These are phyloP conservation scores for Channa argus DNA, from an alignment of 2,113 vertebrate species.

Conservation along the genomic window DNA sequence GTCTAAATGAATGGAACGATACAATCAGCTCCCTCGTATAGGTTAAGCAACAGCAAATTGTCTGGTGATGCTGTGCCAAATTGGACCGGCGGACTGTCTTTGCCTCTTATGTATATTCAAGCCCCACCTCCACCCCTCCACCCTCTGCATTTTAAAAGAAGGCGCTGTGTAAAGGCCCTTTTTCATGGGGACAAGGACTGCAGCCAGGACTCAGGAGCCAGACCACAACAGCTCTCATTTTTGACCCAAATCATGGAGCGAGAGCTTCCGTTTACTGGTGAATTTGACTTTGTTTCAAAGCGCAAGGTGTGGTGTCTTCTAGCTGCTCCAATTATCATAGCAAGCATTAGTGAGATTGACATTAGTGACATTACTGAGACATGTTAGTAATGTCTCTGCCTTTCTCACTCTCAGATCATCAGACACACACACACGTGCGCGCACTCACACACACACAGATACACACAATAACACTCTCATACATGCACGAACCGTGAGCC, in stretches of 20 bases:
- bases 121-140: conserved; percentile 79
- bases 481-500: conserved; percentile 24
- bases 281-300: conserved; percentile 42
- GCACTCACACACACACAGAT: conserved; percentile 1
- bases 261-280: conserved; percentile 59
- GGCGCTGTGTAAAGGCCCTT: conserved; percentile 73
- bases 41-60: conserved; percentile 64
- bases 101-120: conserved; percentile 79
- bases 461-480: conserved; percentile 22
- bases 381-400: conserved; percentile 1
- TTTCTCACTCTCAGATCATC: background rate
- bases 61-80: conserved; percentile 73
- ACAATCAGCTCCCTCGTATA: conserved; percentile 54
- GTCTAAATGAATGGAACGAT: conserved; percentile 31
- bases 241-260: conserved; percentile 69
- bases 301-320: background rate
- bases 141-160: conserved; percentile 68
- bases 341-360: background rate
- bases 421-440: background rate
- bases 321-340: background rate
- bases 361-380: background rate
- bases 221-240: conserved; percentile 68
- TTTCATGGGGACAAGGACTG: conserved; percentile 75
- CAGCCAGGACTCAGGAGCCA: conserved; percentile 75
- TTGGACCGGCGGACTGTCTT: conserved; percentile 72